phyloP scores from a whole-genome alignment of 2,888 invertebrate species.

The Rhopalosiphum nymphaeae region DNA sequence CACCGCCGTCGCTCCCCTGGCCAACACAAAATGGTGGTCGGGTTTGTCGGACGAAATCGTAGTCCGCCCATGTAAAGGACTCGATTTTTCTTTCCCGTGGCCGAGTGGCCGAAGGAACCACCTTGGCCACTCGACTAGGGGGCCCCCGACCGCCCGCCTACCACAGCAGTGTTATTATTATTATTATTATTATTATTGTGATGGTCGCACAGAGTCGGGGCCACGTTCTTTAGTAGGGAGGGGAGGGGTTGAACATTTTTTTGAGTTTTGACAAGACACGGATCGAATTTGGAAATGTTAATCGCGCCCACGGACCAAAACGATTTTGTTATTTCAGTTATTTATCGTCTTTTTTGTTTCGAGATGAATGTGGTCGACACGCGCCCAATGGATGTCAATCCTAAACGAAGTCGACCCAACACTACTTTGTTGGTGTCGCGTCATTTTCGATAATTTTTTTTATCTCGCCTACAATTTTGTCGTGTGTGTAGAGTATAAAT shows the following conservation, averaged over 20 bases:
- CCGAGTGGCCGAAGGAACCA: not conserved
- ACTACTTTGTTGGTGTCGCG: not conserved
- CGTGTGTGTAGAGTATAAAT: not conserved
- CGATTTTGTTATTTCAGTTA: not conserved
- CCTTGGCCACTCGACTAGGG: conserved; percentile 15
- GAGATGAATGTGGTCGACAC: not conserved
- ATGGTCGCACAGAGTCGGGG: not conserved
- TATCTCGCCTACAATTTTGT: not conserved
- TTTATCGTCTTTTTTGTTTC: not conserved
- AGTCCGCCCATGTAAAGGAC: not conserved
- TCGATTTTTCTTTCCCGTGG: conserved; percentile 66
- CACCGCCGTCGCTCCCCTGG: conserved; percentile 71
- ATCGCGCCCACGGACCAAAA: not conserved
- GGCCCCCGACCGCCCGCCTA: conserved; percentile 33
- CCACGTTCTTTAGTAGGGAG: not conserved
- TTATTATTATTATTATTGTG: conserved; percentile 11
- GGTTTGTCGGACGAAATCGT: conserved; percentile 47
- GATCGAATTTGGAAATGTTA: conserved; percentile 10
- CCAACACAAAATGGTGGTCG: conserved; percentile 72
- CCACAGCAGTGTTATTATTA: conserved; percentile 48
- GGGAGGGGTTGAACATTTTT: not conserved
- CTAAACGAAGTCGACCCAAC: not conserved
- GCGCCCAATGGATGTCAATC: not conserved
- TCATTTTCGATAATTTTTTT: not conserved
- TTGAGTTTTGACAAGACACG: not conserved